Evolutionary conservation across 2,888 invertebrate species (phyloP), one percentile per base, ranked within the genome.

Genomic region (Temnothorax unifasciatus): DNA sequence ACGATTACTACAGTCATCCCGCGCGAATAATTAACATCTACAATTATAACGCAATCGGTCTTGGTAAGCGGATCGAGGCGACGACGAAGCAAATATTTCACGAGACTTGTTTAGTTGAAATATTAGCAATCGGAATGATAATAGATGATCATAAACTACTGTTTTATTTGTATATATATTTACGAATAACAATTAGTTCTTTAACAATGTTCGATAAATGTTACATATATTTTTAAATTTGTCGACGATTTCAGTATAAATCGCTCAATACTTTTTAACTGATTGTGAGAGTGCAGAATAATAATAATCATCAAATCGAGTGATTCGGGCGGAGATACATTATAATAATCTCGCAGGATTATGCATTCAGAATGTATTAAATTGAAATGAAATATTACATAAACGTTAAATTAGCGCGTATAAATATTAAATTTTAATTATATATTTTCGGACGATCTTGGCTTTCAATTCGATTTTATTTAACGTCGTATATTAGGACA

Each of bases 11-110:
- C 66, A 47, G 25, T 66, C 44, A 25, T 3, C 2, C 4, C 3
- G 64, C 29, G 47, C 21, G 18, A 47, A 29, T 68, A 68, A 50
- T 68, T 68, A 68, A 68, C 5, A 47, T 4, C 18, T 18, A 47
- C 25, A 41, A 44, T 29, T 66, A 47, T 66, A 47, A 66, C 11
- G 4, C 47, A 29, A 68, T 15, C 15, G 15, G 15, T 47, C 25
- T 66, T 25, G n/a, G n/a, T 13, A 6, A 44, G 0, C 66, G 11
- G 0, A 15, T 29, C 15, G 15, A 4, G 2, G 18, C 9, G 25
- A 29, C n/a, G 18, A 61, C 18, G 4, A n/a, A 25, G 21, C 25
- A 25, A 66, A 66, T 15, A 25, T 66, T 64, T 64, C 13, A 21
- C 15, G n/a, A 64, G 6, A 44, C 25, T 66, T 3, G 3, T 44